These are phyloP conservation scores for Thinocorus orbignyianus DNA, from an alignment of 2,113 vertebrate genomes.

Conservation along the genomic window DNA sequence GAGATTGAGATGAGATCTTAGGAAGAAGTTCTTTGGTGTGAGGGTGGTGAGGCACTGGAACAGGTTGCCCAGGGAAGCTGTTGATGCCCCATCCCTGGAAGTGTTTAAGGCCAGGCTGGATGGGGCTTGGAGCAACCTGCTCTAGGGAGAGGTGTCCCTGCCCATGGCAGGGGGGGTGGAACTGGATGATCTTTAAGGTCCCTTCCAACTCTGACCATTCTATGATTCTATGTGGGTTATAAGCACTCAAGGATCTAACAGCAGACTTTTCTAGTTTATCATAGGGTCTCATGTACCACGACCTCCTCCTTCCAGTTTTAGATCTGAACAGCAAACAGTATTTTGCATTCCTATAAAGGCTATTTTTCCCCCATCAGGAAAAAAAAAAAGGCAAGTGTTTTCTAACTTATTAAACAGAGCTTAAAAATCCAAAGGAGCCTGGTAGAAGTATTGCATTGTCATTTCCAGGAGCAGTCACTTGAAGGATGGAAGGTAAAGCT, in stretches of 20 bases:
- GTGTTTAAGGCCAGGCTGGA: too few species aligned
- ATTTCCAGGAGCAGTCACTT: background rate
- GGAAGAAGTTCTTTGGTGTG: too few species aligned
- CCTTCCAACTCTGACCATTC: too few species aligned
- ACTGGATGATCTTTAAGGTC: too few species aligned
- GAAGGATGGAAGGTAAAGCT: background rate
- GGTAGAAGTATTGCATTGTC: background rate
- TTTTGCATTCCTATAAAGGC: background rate
- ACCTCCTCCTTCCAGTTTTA: background rate
- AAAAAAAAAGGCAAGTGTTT: background rate
- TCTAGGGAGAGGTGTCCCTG: too few species aligned
- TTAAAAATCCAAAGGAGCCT: background rate
- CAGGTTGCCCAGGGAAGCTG: too few species aligned
- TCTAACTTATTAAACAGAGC: background rate
- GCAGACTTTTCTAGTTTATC: background rate
- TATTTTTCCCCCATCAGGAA: background rate
- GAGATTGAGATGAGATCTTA: too few species aligned
- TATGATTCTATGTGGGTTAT: background rate
- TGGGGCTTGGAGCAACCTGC: too few species aligned
- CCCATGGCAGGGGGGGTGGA: too few species aligned
- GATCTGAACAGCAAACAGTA: background rate
- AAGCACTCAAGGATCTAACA: background rate
- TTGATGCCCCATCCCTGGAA: too few species aligned
- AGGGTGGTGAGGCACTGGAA: too few species aligned
- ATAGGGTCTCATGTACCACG: background rate